Percentiles rank a stretch among this genome's conserved stretches.
phyloP scores from a whole-genome alignment of 2,113 vertebrate species.

The Sakesphorus luctuosus region DNA sequence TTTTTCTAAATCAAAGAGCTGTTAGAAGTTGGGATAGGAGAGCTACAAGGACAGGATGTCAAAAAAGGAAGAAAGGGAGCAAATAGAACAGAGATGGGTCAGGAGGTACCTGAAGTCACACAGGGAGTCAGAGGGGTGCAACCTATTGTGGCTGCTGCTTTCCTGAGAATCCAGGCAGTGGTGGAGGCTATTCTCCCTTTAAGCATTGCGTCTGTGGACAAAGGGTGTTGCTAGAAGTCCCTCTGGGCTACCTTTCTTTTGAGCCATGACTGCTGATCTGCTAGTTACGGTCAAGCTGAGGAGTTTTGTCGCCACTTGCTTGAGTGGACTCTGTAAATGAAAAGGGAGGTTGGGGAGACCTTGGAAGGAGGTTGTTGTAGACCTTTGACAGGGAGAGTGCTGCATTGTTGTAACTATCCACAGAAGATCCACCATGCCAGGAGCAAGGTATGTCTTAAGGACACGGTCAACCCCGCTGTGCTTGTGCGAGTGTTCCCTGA shows the following conservation, averaged over 20 bases:
- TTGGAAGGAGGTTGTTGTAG: not conserved
- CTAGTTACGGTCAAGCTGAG: not conserved
- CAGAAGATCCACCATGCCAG: not conserved
- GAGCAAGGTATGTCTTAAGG: not conserved
- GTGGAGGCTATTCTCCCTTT: not conserved
- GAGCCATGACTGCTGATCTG: not conserved
- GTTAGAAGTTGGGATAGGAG: not conserved
- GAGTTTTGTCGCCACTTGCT: not conserved
- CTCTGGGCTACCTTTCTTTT: not conserved
- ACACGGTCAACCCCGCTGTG: not conserved
- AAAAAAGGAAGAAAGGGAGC: not conserved
- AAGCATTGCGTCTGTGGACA: not conserved
- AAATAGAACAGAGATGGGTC: not conserved
- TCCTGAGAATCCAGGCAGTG: not conserved
- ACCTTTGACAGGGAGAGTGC: not conserved
- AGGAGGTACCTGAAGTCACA: not conserved
- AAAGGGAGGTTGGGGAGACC: not conserved
- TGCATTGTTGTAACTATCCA: not conserved
- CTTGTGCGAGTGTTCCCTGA: not conserved
- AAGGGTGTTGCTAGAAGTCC: not conserved
- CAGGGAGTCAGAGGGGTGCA: not conserved
- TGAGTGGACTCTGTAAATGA: not conserved
- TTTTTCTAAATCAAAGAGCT: not conserved
- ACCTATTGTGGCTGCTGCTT: not conserved
- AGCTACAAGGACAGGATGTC: not conserved